A percentile compares a stretch with the other conserved stretches of the same genome.
phyloP scores from a whole-genome alignment of 2,888 invertebrate genomes.

The Mamestra brassicae region DNA sequence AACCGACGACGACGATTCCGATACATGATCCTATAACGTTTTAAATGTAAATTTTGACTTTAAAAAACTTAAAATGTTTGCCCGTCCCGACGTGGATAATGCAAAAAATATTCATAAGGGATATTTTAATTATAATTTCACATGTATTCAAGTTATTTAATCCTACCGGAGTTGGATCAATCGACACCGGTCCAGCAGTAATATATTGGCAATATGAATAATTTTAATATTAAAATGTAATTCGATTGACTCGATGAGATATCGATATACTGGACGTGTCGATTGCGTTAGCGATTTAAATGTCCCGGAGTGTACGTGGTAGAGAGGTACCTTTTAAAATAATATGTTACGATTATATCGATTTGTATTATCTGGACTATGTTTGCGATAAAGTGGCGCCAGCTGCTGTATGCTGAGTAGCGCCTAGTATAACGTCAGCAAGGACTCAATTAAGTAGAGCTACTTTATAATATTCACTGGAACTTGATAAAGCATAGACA shows the following conservation, averaged over 20 bases:
- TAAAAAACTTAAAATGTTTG: constrained; percentile 82
- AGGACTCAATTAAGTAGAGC: constrained; percentile 7
- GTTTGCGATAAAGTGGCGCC: constrained; percentile 35
- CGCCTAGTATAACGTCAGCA: neutral
- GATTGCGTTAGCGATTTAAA: constrained; percentile 61
- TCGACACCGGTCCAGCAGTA: constrained; percentile 64
- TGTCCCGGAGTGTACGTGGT: constrained; percentile 19
- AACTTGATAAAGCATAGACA: neutral
- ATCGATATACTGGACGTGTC: constrained; percentile 58
- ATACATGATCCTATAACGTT: constrained; percentile 71
- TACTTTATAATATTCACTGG: constrained; percentile 3
- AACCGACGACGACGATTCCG: constrained; percentile 42
- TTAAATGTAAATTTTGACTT: constrained; percentile 79
- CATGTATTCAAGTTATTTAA: constrained; percentile 78
- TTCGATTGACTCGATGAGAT: constrained; percentile 71
- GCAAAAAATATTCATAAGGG: constrained; percentile 77
- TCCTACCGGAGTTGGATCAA: constrained; percentile 73
- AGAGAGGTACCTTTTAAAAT: constrained; percentile 26
- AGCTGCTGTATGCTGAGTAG: constrained; percentile 22
- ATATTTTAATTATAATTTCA: constrained; percentile 85
- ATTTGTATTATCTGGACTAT: constrained; percentile 47
- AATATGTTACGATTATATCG: constrained; percentile 26
- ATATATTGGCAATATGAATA: constrained; percentile 70
- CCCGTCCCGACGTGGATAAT: constrained; percentile 67
- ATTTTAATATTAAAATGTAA: constrained; percentile 74